phyloP scores from a whole-genome alignment of 2,797 vertebrate species.

The Merluccius polli region DNA sequence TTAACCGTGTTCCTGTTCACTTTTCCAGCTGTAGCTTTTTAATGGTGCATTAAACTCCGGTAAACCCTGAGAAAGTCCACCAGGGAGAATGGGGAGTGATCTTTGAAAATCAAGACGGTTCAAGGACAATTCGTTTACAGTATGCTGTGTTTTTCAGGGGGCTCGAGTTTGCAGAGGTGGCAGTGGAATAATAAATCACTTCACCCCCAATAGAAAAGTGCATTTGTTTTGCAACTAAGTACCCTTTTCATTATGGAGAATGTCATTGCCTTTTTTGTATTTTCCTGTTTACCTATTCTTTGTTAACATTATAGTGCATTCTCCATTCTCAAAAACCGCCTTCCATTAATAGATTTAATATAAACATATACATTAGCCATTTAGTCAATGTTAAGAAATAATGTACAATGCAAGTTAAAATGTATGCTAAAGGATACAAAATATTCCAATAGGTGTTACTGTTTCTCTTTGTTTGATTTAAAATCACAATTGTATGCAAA shows the following conservation, averaged over 20 bases:
- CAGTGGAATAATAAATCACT: conserved; percentile 13
- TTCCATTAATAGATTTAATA: no score
- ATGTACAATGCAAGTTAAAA: no score
- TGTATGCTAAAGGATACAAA: no score
- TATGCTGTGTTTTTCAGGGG: conserved; percentile 8
- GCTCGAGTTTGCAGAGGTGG: no score
- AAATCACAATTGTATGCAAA: no score
- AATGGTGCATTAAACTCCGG: conserved; percentile 67
- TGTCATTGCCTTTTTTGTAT: neutral
- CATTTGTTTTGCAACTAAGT: neutral
- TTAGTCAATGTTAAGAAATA: no score
- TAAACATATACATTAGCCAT: no score
- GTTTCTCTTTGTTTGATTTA: no score
- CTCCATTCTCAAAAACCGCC: no score
- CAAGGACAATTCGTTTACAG: conserved; percentile 47
- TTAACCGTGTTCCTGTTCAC: conserved; percentile 70
- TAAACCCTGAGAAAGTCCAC: conserved; percentile 47
- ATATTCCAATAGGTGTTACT: no score
- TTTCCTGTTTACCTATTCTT: neutral
- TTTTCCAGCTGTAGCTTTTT: conserved; percentile 72
- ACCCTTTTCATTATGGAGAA: neutral
- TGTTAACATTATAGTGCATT: no score
- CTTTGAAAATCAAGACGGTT: conserved; percentile 59
- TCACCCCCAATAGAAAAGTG: neutral
- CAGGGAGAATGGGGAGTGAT: conserved; percentile 57